phyloP scores from a whole-genome alignment of 2,888 invertebrate species.

The Flabesymbios commensalis region DNA sequence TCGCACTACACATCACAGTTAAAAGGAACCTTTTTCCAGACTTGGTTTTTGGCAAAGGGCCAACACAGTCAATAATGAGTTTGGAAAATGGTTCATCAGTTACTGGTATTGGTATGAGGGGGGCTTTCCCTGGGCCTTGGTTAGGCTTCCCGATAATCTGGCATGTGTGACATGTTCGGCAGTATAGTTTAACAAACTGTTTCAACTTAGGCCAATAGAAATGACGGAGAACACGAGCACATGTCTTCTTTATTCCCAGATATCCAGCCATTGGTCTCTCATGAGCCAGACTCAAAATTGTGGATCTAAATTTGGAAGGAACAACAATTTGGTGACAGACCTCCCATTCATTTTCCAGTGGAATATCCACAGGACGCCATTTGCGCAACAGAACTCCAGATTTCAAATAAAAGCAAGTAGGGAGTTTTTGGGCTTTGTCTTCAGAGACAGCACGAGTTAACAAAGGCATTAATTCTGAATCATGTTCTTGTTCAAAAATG shows the following conservation, averaged over 20 bases:
- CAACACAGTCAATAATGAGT: conserved; percentile 7
- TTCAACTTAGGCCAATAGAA: background rate
- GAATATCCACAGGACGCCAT: background rate
- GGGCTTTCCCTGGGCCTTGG: background rate
- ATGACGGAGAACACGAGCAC: background rate
- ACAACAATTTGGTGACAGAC: background rate
- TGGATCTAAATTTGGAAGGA: background rate
- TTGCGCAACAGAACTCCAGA: background rate
- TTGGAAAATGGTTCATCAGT: background rate
- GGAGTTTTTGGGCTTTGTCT: background rate
- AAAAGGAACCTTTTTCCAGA: conserved; percentile 2
- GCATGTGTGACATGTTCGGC: background rate
- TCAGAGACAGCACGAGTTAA: background rate
- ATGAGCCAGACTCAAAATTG: background rate
- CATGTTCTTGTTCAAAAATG: background rate
- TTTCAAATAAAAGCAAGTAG: background rate
- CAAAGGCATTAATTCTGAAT: background rate
- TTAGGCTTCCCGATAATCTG: background rate
- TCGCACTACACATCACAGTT: conserved; percentile 4
- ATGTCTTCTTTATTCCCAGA: background rate
- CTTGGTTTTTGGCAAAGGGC: background rate
- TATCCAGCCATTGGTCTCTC: background rate
- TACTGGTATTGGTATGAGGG: background rate
- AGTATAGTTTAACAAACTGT: background rate
- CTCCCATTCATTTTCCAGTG: background rate